A percentile compares a stretch with the other conserved stretches of the same genome.
phyloP scores from a whole-genome alignment of 2,888 invertebrate species.

The Plagiodera versicolora region DNA sequence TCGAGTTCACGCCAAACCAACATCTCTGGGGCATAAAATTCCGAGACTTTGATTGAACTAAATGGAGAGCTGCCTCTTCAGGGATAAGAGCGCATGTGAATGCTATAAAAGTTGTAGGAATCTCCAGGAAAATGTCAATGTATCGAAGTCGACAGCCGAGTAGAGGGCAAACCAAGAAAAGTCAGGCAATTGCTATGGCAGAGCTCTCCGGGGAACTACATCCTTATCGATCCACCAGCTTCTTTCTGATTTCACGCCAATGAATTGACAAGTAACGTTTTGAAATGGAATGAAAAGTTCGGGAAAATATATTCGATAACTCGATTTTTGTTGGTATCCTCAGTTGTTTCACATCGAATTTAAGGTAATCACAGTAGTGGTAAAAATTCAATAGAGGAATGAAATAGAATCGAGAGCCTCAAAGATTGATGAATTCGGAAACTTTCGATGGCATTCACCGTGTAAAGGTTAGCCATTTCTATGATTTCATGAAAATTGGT shows the following conservation, averaged over 20 bases:
- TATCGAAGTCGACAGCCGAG: constrained; percentile 46
- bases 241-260: constrained; percentile 19
- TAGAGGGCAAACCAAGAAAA: constrained; percentile 45
- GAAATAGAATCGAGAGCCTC: no score
- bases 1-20: constrained; percentile 49
- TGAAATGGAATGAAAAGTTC: constrained; percentile 7
- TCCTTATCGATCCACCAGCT: constrained; percentile 16
- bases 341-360: no score
- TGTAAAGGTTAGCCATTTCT: background rate
- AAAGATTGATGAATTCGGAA: no score
- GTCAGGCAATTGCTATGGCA: constrained; percentile 39
- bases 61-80: constrained; percentile 51
- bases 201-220: constrained; percentile 25
- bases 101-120: constrained; percentile 24
- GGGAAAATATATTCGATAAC: no score
- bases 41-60: constrained; percentile 52
- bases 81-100: constrained; percentile 38
- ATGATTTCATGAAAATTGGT: background rate
- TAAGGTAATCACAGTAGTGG: no score
- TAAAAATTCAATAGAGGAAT: no score
- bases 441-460: no score
- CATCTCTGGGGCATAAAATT: constrained; percentile 52
- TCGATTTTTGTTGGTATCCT: no score
- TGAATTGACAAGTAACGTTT: constrained; percentile 26
- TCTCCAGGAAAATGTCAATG: constrained; percentile 39